phyloP scores from a whole-genome alignment of 2,888 invertebrate species.

The Papilio elwesi region DNA sequence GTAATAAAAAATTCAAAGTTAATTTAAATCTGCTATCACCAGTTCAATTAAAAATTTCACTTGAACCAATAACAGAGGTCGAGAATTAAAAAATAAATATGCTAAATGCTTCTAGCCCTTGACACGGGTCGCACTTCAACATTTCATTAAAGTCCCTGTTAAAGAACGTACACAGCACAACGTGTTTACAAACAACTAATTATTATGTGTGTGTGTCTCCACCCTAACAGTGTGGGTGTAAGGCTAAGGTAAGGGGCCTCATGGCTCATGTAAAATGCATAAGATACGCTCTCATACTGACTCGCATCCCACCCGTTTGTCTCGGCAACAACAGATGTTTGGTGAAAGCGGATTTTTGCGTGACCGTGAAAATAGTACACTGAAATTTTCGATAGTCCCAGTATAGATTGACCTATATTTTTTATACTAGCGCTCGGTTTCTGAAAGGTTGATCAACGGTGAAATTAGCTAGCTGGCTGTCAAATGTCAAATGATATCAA shows the following conservation, averaged over 20 bases:
- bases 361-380: slow-evolving; percentile 51
- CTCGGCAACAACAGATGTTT: slow-evolving; percentile 70
- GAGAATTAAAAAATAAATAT: slow-evolving; percentile 66
- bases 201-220: slow-evolving; percentile 61
- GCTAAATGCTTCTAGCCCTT: slow-evolving; percentile 66
- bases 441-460: too few relatives aligned
- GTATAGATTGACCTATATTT: background rate
- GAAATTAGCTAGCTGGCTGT: too few relatives aligned
- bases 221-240: slow-evolving; percentile 53
- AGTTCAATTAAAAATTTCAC: slow-evolving; percentile 29
- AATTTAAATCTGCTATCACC: background rate
- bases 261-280: slow-evolving; percentile 87
- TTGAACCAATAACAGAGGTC: slow-evolving; percentile 47
- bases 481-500: too few relatives aligned
- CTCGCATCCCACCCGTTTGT: slow-evolving; percentile 70
- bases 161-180: slow-evolving; percentile 56
- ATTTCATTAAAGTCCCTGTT: slow-evolving; percentile 67
- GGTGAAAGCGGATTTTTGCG: slow-evolving; percentile 68
- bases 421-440: background rate
- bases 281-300: slow-evolving; percentile 78
- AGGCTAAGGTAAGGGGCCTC: slow-evolving; percentile 49
- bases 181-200: slow-evolving; percentile 80
- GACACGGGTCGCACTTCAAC: slow-evolving; percentile 67
- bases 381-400: slow-evolving; percentile 22
- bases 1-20: background rate